These are phyloP conservation scores for Eunapius fragilis DNA, from an alignment of 37 sponge, comb jelly and placozoan species.

Conservation along the genomic window DNA sequence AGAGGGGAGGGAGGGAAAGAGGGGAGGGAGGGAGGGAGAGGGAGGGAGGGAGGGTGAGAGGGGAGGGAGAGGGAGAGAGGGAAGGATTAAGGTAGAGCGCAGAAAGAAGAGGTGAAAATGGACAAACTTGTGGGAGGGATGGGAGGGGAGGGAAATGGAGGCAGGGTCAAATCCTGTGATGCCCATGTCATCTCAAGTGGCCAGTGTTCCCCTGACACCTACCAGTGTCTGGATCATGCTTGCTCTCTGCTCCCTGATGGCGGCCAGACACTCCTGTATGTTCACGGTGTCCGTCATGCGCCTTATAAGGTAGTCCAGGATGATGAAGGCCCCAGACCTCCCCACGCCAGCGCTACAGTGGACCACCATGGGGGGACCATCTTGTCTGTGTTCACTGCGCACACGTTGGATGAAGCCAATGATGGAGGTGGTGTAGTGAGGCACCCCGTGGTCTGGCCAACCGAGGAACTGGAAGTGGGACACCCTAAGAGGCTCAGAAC, in stretches of 20 bases:
- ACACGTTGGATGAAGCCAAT: constrained; percentile 72
- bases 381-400: constrained; percentile 17
- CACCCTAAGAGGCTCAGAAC: constrained; percentile 19
- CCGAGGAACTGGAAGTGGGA: constrained; percentile 78
- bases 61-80: too few relatives aligned
- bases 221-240: constrained; percentile 81
- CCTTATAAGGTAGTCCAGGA: constrained; percentile 69
- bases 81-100: too few relatives aligned
- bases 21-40: background rate
- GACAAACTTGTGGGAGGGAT: background rate
- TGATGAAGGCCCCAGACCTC: constrained; percentile 76
- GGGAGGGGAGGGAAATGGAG: too few relatives aligned
- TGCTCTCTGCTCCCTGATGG: constrained; percentile 46
- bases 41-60: background rate
- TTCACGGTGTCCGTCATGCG: constrained; percentile 51
- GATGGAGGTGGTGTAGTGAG: constrained; percentile 76
- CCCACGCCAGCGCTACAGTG: constrained; percentile 91
- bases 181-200: too few relatives aligned
- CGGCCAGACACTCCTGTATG: constrained; percentile 47
- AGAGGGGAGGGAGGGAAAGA: background rate
- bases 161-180: too few relatives aligned
- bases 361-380: constrained; percentile 54
- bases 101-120: too few relatives aligned
- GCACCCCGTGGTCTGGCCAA: constrained; percentile 93
- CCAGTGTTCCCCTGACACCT: background rate